Conservation (phyloP, 2,113 vertebrate species). For the Pithys albifrons region DNA sequence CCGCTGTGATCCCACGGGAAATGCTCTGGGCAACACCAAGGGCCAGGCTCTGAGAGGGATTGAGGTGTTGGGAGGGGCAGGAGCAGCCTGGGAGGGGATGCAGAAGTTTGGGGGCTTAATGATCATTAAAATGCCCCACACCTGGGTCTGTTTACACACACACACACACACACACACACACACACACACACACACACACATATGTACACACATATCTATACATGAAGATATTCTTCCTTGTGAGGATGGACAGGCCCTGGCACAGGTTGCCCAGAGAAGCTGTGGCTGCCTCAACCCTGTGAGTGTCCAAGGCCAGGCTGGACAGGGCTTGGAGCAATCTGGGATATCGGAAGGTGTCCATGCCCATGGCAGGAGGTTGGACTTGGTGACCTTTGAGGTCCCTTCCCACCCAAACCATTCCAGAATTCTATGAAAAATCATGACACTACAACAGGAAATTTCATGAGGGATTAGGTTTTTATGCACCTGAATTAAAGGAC, state of each 20-base stretch:
- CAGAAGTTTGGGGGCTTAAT: not conserved
- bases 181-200: no score
- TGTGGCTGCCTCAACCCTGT: not conserved
- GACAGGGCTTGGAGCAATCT: accelerated
- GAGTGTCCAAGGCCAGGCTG: accelerated
- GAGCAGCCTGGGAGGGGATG: not conserved
- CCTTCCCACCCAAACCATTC: not conserved
- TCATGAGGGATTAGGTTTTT: no score
- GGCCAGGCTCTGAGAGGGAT: not conserved
- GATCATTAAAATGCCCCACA: not conserved
- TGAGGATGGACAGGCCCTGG: not conserved
- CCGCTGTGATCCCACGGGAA: not conserved
- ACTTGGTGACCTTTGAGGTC: accelerated
- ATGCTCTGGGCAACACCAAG: no score
- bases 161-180: not conserved
- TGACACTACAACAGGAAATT: no score
- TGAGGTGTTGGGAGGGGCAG: not conserved
- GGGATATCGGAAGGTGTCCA: not conserved
- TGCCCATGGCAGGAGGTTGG: not conserved
- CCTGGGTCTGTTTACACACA: not conserved
- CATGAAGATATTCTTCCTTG: not conserved
- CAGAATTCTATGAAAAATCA: no score
- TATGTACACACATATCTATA: not conserved
- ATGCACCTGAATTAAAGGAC: no score
- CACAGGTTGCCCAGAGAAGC: not conserved